Conservation (phyloP, 2,113 vertebrate species). For the Tichodroma muraria region DNA sequence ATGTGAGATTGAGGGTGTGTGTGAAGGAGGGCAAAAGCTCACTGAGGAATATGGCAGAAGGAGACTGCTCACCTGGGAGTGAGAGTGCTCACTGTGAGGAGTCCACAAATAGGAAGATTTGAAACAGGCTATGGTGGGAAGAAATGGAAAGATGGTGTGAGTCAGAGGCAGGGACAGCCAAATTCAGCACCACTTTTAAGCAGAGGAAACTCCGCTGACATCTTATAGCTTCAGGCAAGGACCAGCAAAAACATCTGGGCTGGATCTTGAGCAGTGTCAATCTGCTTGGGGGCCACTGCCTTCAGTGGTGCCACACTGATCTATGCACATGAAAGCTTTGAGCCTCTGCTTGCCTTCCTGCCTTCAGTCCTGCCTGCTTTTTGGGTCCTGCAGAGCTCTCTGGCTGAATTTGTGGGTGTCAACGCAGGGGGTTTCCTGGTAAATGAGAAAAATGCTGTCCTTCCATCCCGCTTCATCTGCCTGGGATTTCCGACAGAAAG, state of each 20-base stretch:
- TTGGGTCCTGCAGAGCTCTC: background rate
- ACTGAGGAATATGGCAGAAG: background rate
- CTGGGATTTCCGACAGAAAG: slow-evolving; percentile 56
- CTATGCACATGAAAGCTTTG: background rate
- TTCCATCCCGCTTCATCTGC: slow-evolving; percentile 50
- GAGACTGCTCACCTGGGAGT: background rate
- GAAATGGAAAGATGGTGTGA: background rate
- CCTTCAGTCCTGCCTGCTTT: background rate
- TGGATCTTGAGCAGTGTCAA: slow-evolving; percentile 5
- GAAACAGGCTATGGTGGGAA: background rate
- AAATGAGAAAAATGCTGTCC: slow-evolving; percentile 33
- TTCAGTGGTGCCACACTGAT: background rate
- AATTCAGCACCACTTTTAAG: slow-evolving; percentile 25
- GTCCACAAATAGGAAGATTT: background rate
- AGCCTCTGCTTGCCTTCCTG: background rate
- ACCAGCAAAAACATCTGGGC: slow-evolving; percentile 39
- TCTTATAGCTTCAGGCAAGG: slow-evolving; percentile 29
- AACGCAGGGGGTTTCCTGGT: background rate
- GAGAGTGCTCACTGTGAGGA: background rate
- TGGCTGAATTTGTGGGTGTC: background rate
- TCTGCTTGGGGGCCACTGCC: background rate
- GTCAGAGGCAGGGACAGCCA: background rate
- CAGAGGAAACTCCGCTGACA: slow-evolving; percentile 6
- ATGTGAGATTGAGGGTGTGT: background rate
- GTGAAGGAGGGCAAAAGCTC: background rate